Percentiles rank a stretch among this genome's conserved stretches.
Conservation (phyloP, 2,797 vertebrate genomes). For the Microctenopoma steveboyesi region DNA sequence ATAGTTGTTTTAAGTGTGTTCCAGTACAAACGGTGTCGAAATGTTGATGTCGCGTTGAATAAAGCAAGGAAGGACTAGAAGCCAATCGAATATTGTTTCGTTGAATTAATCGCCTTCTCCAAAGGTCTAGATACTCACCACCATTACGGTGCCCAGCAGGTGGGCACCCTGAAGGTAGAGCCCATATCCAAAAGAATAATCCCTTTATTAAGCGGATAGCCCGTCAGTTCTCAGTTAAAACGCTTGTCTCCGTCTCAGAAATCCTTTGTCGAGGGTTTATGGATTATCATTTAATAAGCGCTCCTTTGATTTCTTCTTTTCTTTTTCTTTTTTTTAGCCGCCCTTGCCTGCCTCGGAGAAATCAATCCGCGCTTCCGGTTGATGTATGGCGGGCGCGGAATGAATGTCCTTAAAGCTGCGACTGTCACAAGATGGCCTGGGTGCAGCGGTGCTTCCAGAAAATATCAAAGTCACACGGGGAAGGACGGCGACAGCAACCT, state of each 20-base stretch:
- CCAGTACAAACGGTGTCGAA: background rate
- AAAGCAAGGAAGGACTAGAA: too few relatives aligned
- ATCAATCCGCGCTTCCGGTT: constrained; percentile 84
- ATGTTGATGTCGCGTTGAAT: accelerated
- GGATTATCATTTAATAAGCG: constrained; percentile 36
- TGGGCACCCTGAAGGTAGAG: constrained; percentile 70
- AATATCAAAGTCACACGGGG: constrained; percentile 1
- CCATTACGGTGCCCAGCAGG: constrained; percentile 79
- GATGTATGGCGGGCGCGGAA: constrained; percentile 45
- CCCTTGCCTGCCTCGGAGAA: constrained; percentile 60
- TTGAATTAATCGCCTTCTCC: background rate
- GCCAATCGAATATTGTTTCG: accelerated
- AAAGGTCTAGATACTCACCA: constrained; percentile 68
- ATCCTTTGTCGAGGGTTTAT: constrained; percentile 1
- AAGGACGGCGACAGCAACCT: constrained; percentile 21
- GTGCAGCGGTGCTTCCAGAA: constrained; percentile 7
- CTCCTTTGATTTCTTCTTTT: constrained; percentile 45
- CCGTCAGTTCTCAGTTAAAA: constrained; percentile 3
- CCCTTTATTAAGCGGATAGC: constrained; percentile 14
- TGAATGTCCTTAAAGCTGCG: constrained; percentile 45
- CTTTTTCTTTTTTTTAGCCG: constrained; percentile 15
- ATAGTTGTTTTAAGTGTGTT: accelerated
- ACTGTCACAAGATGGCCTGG: constrained; percentile 65
- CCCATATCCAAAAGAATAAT: constrained; percentile 63
- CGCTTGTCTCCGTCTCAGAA: background rate